Evolutionary conservation across 2,113 vertebrate species (phyloP), one percentile per base, ranked within the genome.

Genomic region (Cinclus cinclus): DNA sequence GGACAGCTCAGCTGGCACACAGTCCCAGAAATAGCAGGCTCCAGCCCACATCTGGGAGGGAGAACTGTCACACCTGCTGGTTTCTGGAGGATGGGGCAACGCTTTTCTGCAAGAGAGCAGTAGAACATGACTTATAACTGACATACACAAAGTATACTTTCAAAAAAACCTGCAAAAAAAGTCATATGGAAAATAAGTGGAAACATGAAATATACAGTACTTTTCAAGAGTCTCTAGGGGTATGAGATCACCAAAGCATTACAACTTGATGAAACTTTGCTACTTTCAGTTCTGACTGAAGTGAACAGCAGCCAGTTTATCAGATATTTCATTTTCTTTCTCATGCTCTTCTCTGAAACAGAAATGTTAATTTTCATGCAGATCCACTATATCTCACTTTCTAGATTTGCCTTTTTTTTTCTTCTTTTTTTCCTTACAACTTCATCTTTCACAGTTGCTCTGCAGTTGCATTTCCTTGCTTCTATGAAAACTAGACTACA

Each of bases 1-100:
- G 91, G 98, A 97, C 99, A 99, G 90, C 96, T 98, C 85, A 99
- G 95, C 33, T 98, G 97, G 91, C 99, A 99, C 28, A 94, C 20
- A 3, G 97, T 98, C 65, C 99, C 99, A 33, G 96, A 96, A 59
- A 92, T 71, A 13, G 98, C 94, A 21, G 98, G 97, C 84, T 98
- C 98, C 93, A 98, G 98, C 59, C 98, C 98, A 83, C 99, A 99
- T 47, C 60, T 97, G 68, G 97, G 96, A 59, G 99, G 99, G 22
- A 97, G 97, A 90, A 99, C n/a, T 47, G 95, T 89, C 89, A 99
- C 94, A 88, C 98, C 98, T 89, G 97, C 97, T 71, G 97, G 97
- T 71, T 96, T 97, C 86, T 96, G 91, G 59, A 99, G 96, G 22
- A 96, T 78, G 19, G 98, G 96, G 55, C 99, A 99, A 41, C 86